Base-by-base conservation (phyloP, 2,888 invertebrate species). In the Microctonus brassicae region DNA sequence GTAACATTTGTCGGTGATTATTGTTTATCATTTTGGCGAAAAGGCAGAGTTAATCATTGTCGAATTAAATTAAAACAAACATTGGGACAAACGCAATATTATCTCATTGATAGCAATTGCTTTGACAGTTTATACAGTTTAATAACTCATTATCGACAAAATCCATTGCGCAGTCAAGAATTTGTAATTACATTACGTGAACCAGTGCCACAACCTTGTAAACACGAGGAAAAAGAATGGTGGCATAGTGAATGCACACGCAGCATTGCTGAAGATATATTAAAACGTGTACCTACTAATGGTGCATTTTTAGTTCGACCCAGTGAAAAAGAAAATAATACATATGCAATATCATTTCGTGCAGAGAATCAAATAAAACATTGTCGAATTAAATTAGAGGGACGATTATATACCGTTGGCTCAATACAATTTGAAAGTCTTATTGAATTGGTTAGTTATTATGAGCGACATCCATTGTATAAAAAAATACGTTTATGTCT, bases 1-100 rank as follows among this genome's bases (percentile, higher is more conserved):
- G 97, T 97, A 29, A 98, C 97, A 0, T 98, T 98, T 88, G 96
- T 97, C 0, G 98, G 98, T 0, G 98, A 98, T 87, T 98, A 97
- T 85, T 97, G 97, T 75, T 89, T 98, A 29, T 98, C 97, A 0
- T 98, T 98, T 88, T 96, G 96, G 97, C 91, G 97, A 13, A 93
- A 94, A 80, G 95, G 94, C 53, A 93, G 93, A 83, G 96, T 96
- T 0, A 96, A 96, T 87, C 98, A 98, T 86, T 97, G 97, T 85
- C 91, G 97, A 58, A 98, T 98, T 73, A 94, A 95, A 84, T 90
- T 96, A 64, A 95, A 95, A 82, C 96, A 96, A 83, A 96, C 97
- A 75, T 92, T 94, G 81, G 97, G 97, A 5, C 90, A 94, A 78
- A 95, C 94, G 0, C 96, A 95, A 87, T 98, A 95, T 88, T 97